Evolutionary conservation across 92 coral and sea anemone genomes (phyloP), one percentile per base, ranked within the genome.

Genomic region (Isaurus tuberculatus): DNA sequence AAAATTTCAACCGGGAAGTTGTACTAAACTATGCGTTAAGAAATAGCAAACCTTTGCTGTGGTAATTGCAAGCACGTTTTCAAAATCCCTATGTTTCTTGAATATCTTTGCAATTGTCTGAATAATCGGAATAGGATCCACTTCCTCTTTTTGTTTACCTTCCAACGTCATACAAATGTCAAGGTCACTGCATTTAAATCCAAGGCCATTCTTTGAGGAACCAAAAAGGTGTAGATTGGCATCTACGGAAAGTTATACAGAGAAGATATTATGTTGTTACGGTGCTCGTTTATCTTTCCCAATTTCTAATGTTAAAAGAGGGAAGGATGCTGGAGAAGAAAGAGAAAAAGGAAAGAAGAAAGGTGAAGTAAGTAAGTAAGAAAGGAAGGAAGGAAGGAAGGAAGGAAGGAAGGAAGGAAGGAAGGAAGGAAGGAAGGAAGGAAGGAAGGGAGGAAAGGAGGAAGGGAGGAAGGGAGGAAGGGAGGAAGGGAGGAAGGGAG

Each of bases 141-240:
- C 46, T 9, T 94, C 99, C 25, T 89, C 95, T 78, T 90, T 94
- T 26, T 17, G 22, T 25, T 85, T 87, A 20, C 89, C 85, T 4
- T 90, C 87, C 33, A 96, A 23, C 4, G 97, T 96, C 99, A 96
- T 96, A 79, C 98, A 96, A 64, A 96, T 92, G 72, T 96, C 99
- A 15, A 96, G 90, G 83, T 96, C 99, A 75, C 99, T 96, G 80
- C 80, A 87, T 17, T 74, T 84, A 68, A 94, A 94, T 1, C 99
- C 99, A 53, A 94, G 89, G 7, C 99, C 99, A 86, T 96, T 96
- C 78, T 88, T 90, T 42, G 99, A 94, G 22, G 99, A 96, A 8
- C 99, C 99, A 89, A 96, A 96, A 37, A 96, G 84, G 83, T 88
- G 94, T 8, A 96, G 86, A 36, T 85, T 87, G 31, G 96, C 90